Conservation (phyloP, 2,113 vertebrate species). For the Sceloporus tristichus region DNA sequence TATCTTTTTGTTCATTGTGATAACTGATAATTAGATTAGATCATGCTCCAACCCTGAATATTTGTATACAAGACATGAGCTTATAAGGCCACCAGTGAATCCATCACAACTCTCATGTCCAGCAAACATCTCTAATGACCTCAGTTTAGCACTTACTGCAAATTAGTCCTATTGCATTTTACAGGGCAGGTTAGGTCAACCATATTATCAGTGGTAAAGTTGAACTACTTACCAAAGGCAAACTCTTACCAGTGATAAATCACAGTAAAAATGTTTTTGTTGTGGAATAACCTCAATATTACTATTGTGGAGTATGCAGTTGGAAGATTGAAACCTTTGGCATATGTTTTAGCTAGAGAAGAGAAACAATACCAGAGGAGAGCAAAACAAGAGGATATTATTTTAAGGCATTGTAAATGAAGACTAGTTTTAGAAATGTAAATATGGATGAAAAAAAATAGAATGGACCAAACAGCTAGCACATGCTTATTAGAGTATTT, state of each 20-base stretch:
- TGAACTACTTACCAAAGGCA: background rate
- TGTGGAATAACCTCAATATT: background rate
- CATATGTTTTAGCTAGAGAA: background rate
- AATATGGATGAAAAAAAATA: background rate
- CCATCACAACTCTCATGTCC: background rate
- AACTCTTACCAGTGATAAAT: background rate
- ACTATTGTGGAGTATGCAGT: background rate
- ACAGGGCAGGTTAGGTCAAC: slow-evolving; percentile 5
- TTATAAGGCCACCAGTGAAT: background rate
- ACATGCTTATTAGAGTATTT: slow-evolving; percentile 23
- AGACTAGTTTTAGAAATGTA: background rate
- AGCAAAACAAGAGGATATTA: slow-evolving; percentile 1
- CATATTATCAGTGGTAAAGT: background rate
- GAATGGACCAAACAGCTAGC: background rate
- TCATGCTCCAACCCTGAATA: background rate
- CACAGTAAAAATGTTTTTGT: background rate
- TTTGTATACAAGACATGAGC: background rate
- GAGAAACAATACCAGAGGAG: background rate
- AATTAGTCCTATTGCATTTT: slow-evolving; percentile 7
- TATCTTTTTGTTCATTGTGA: background rate
- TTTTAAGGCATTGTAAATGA: background rate
- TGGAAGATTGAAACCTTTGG: background rate
- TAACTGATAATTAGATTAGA: background rate
- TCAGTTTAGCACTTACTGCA: background rate
- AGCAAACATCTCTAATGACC: background rate